phyloP scores from a whole-genome alignment of 1,140 invertebrate genomes.

The Drosophila insularis region DNA sequence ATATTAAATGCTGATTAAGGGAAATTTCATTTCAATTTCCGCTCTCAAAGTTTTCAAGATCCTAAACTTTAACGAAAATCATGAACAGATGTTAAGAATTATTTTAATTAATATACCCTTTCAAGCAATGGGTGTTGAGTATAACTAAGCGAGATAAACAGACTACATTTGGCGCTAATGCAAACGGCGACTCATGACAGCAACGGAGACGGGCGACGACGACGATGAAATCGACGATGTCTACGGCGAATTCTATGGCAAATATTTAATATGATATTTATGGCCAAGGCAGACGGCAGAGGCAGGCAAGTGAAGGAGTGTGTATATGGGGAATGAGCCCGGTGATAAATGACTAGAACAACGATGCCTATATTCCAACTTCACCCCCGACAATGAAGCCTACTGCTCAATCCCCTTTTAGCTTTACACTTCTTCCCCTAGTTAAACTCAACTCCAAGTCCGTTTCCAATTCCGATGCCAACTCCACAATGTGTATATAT shows the following conservation, averaged over 20 bases:
- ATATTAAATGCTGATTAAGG: no score
- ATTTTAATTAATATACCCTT: no score
- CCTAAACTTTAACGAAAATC: no score
- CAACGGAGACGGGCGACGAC: conserved; percentile 27
- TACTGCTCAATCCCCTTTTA: background rate
- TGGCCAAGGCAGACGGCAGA: conserved; percentile 37
- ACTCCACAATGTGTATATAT: conserved; percentile 14
- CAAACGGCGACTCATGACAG: conserved; percentile 50
- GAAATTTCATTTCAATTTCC: no score
- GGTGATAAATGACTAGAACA: conserved; percentile 68
- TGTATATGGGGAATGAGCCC: conserved; percentile 33
- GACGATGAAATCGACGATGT: conserved; percentile 20
- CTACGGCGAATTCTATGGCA: conserved; percentile 61
- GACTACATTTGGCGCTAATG: conserved; percentile 75
- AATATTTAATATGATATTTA: conserved; percentile 79
- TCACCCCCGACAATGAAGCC: background rate
- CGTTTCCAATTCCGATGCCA: conserved; percentile 21
- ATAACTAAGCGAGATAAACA: conserved; percentile 71
- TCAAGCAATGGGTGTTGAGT: no score
- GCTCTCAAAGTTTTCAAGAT: no score
- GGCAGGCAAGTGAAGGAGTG: background rate
- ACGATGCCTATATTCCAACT: background rate
- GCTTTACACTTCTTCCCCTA: background rate
- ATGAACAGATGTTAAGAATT: no score
- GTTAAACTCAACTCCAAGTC: conserved; percentile 15